Percentiles rank a stretch among this genome's conserved stretches.
Conservation (phyloP, 2,888 invertebrate genomes). For the Hololepta plana region DNA sequence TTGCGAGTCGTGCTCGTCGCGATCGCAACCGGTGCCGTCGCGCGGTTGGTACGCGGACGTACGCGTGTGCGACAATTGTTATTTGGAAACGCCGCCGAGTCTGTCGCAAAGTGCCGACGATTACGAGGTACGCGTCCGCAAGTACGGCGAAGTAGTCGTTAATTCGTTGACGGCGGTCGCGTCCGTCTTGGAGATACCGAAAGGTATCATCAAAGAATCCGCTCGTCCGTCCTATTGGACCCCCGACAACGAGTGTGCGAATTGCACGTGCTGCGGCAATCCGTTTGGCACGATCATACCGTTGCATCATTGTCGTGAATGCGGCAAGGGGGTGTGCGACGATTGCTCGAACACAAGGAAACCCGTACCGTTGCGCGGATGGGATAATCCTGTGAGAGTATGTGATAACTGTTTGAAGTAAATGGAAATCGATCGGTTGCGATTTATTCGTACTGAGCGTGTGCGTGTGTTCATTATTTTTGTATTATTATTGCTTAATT, state of each 20-base stretch:
- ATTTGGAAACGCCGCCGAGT: conserved; percentile 21
- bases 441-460: too few species aligned
- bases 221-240: conserved; percentile 66
- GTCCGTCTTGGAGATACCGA: conserved; percentile 46
- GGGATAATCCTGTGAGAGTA: conserved; percentile 53
- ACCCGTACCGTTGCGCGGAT: conserved; percentile 54
- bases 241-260: conserved; percentile 49
- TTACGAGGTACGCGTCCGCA: conserved; percentile 35
- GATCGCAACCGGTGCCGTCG: conserved; percentile 46
- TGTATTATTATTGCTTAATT: too few species aligned
- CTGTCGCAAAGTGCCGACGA: conserved; percentile 16
- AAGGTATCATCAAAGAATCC: conserved; percentile 58
- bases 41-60: conserved; percentile 54
- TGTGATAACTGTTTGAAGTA: conserved; percentile 41
- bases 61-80: conserved; percentile 57
- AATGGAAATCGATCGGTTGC: too few species aligned
- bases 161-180: conserved; percentile 51
- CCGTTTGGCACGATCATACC: conserved; percentile 34
- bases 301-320: conserved; percentile 51
- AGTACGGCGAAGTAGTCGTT: conserved; percentile 53
- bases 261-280: conserved; percentile 44
- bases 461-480: too few species aligned
- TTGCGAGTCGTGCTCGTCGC: conserved; percentile 53
- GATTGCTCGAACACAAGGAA: conserved; percentile 36
- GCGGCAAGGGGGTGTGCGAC: conserved; percentile 53